Evolutionary conservation across 2,113 vertebrate genomes (phyloP).

Genomic region (Origma solitaria): DNA sequence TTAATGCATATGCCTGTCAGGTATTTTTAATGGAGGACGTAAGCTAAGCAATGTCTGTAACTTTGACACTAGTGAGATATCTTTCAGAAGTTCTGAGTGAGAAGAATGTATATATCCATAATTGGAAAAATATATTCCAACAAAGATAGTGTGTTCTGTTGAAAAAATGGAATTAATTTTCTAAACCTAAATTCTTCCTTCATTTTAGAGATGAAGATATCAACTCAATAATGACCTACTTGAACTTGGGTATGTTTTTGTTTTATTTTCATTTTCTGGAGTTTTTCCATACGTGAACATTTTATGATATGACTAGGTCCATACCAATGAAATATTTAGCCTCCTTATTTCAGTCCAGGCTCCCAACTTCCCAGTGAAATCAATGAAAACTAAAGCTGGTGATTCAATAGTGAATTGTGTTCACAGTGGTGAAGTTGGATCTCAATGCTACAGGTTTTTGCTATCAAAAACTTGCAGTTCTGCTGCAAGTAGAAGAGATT

Average conservation of each 20-base stretch:
- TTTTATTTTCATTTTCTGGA: neutral
- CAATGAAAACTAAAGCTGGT: neutral
- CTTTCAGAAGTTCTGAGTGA: neutral
- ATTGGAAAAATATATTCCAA: neutral
- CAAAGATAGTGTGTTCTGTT: neutral
- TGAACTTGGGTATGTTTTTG: conserved; percentile 78
- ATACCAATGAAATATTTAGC: neutral
- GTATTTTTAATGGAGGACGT: neutral
- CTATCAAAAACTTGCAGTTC: neutral
- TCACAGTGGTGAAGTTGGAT: neutral
- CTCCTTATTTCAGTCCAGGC: neutral
- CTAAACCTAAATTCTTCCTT: neutral
- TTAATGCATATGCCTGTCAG: neutral
- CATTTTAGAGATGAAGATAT: conserved; percentile 68
- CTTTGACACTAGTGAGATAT: neutral
- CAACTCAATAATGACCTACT: conserved; percentile 71
- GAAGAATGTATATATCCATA: neutral
- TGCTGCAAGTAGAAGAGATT: neutral
- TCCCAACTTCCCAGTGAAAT: neutral
- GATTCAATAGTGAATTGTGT: neutral
- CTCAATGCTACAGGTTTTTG: neutral
- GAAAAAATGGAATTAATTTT: neutral
- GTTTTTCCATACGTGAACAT: neutral
- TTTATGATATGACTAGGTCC: neutral
- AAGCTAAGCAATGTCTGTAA: neutral